These are phyloP conservation scores for Sphaeridia pumilis DNA, from an alignment of 2,888 invertebrate species.

Conservation along the genomic window DNA sequence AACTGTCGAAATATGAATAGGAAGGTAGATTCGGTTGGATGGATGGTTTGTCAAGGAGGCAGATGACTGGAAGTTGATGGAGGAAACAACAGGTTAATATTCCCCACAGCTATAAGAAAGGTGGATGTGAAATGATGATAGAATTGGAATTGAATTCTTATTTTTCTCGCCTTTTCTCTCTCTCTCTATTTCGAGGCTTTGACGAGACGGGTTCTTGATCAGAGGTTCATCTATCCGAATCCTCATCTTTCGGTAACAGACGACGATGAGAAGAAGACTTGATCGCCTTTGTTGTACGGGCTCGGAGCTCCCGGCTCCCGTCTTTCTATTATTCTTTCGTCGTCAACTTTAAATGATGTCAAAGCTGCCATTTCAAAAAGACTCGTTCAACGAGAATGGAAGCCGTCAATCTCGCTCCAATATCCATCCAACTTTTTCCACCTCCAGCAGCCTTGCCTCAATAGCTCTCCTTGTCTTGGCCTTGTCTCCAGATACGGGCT, in stretches of 20 bases:
- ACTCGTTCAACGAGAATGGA: neutral
- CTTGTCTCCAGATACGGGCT: too few species aligned
- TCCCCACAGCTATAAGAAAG: neutral
- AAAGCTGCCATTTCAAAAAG: neutral
- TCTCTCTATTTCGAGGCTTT: neutral
- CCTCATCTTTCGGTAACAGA: too few species aligned
- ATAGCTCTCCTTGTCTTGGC: neutral
- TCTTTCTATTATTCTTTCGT: neutral
- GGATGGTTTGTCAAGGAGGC: too few species aligned
- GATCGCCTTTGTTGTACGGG: too few species aligned
- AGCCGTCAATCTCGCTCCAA: neutral
- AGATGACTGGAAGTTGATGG: too few species aligned
- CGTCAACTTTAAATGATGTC: slow-evolving; percentile 3
- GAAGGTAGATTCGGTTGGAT: too few species aligned
- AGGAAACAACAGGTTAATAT: slow-evolving; percentile 2
- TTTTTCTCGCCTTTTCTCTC: slow-evolving; percentile 3
- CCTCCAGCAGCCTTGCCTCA: neutral
- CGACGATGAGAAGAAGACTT: too few species aligned
- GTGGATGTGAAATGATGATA: slow-evolving; percentile 7
- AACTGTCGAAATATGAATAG: too few species aligned
- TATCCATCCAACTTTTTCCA: neutral
- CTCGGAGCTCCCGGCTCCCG: neutral
- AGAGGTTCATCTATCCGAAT: too few species aligned
- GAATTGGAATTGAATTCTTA: slow-evolving; percentile 9
- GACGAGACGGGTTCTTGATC: too few species aligned